Percentiles rank a stretch among this genome's conserved stretches.
Evolutionary conservation across 2,888 invertebrate species (phyloP).

Genomic region (Eristalinus aeneus): DNA sequence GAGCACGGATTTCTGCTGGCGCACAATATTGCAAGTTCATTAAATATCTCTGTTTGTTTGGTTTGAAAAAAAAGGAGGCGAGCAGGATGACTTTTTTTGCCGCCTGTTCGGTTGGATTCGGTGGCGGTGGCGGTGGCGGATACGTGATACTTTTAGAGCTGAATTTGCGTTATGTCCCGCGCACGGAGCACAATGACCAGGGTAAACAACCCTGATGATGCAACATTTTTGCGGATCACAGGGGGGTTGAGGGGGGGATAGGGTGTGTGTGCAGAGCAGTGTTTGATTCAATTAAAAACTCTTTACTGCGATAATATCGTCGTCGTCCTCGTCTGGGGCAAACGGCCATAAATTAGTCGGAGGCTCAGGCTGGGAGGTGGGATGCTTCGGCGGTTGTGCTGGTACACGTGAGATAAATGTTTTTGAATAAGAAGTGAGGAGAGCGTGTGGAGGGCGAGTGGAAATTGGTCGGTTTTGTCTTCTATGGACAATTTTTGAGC

Average conservation of each 20-base stretch:
- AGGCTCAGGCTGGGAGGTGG: neutral
- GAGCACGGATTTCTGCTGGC: slow-evolving; percentile 41
- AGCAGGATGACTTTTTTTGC: neutral
- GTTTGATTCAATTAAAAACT: slow-evolving; percentile 22
- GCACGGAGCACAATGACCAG: neutral
- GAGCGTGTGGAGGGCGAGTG: too few species aligned
- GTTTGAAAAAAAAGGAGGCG: slow-evolving; percentile 24
- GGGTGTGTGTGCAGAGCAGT: neutral
- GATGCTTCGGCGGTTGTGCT: neutral
- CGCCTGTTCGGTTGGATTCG: neutral
- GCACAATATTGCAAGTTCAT: slow-evolving; percentile 52
- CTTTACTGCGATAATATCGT: slow-evolving; percentile 9
- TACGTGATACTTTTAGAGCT: slow-evolving; percentile 38
- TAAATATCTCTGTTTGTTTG: slow-evolving; percentile 52
- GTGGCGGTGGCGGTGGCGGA: slow-evolving; percentile 13
- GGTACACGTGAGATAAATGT: neutral
- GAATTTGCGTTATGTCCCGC: slow-evolving; percentile 17
- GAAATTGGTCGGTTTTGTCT: too few species aligned
- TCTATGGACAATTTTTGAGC: too few species aligned
- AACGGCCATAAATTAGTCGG: slow-evolving; percentile 17
- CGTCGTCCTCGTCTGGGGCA: neutral
- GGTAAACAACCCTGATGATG: neutral
- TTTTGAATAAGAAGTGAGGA: too few species aligned
- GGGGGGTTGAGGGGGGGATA: neutral
- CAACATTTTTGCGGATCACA: neutral